These are phyloP conservation scores for Cuniculus paca DNA, from an alignment of 2,797 vertebrate species.

Conservation along the genomic window DNA sequence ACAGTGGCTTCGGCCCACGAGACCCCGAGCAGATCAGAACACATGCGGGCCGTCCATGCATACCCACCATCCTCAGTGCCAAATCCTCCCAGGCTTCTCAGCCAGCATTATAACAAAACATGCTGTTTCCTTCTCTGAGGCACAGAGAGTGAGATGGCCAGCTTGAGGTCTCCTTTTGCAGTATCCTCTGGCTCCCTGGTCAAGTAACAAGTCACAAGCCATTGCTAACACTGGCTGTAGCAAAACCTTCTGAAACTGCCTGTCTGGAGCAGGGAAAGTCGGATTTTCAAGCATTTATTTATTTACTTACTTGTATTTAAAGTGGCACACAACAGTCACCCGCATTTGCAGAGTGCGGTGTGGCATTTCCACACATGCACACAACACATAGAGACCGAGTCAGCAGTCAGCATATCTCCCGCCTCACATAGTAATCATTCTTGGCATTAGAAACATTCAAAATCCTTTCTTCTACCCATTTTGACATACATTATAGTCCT, in stretches of 20 bases:
- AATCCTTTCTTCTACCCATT: background rate
- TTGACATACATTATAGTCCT: background rate
- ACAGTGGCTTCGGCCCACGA: background rate
- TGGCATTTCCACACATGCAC: background rate
- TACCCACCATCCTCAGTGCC: background rate
- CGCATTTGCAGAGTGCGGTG: too few relatives aligned
- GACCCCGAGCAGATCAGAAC: background rate
- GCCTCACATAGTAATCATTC: background rate
- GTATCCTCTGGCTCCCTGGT: background rate
- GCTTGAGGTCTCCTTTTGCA: background rate
- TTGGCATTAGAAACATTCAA: background rate
- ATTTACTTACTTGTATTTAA: background rate
- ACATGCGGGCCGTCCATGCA: background rate
- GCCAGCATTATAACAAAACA: background rate
- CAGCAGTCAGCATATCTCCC: background rate
- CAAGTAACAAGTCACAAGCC: background rate
- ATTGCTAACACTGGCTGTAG: background rate
- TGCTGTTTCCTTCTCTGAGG: background rate
- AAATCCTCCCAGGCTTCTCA: background rate
- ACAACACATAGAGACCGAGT: background rate
- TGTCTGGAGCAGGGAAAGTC: background rate
- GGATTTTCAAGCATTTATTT: background rate
- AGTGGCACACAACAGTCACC: background rate
- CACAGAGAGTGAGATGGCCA: background rate
- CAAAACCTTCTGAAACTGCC: conserved; percentile 3